Percentiles rank a stretch among this genome's conserved stretches.
Evolutionary conservation across 2,888 invertebrate genomes (phyloP).

Genomic region (Orthosia gothica): DNA sequence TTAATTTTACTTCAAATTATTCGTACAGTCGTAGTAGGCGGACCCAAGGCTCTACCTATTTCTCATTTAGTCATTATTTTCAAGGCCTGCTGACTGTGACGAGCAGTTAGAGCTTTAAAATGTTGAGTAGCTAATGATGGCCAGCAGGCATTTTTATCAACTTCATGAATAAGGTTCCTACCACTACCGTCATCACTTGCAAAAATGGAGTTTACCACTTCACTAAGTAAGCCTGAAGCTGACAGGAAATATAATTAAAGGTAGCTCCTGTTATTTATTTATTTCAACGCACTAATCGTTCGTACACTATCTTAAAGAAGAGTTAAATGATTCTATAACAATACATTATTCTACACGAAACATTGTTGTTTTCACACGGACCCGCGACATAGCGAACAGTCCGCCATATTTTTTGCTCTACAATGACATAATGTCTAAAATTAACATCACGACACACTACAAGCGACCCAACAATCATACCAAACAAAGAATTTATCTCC

Average conservation of each 20-base stretch:
- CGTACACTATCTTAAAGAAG: too few species aligned
- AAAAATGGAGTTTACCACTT: too few species aligned
- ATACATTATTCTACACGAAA: not conserved
- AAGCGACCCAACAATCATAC: constrained; percentile 12
- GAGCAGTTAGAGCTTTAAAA: too few species aligned
- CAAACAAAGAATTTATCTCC: constrained; percentile 13
- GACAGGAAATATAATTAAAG: not conserved
- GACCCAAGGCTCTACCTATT: not conserved
- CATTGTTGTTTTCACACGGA: constrained; percentile 17
- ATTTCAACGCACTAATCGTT: too few species aligned
- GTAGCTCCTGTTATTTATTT: too few species aligned
- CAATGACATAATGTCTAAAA: constrained; percentile 48
- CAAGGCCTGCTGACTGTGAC: too few species aligned
- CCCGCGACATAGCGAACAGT: constrained; percentile 13
- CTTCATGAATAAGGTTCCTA: not conserved
- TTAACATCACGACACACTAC: constrained; percentile 21
- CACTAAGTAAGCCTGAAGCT: not conserved
- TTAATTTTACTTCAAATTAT: not conserved
- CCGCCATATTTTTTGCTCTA: constrained; percentile 15
- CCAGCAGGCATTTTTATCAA: not conserved
- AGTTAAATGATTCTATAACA: constrained; percentile 6
- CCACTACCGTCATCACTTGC: not conserved
- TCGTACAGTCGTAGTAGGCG: not conserved
- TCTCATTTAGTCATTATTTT: not conserved
- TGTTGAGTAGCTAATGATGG: too few species aligned